Evolutionary conservation across 2,888 invertebrate genomes (phyloP).

Genomic region (Cataglyphis rosenhaueri): DNA sequence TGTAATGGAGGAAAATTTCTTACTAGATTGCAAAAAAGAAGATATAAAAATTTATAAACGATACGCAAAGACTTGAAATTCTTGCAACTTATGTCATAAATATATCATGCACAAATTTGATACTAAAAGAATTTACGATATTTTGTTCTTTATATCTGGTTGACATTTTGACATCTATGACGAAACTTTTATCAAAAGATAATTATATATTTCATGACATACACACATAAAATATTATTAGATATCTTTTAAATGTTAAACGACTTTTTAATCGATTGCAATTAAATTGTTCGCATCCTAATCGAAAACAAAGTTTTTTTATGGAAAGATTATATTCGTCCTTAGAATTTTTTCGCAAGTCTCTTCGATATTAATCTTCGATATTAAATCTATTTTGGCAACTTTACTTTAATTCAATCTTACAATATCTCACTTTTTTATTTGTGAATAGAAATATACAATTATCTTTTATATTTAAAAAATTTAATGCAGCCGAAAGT

Average conservation of each 20-base stretch:
- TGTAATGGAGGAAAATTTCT: constrained; percentile 6
- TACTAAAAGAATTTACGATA: not conserved
- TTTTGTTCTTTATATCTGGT: not conserved
- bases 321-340: not conserved
- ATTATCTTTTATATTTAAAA: not conserved
- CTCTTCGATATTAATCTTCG: no score
- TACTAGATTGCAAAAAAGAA: not conserved
- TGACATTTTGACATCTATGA: not conserved
- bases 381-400: not conserved
- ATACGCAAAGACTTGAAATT: not conserved
- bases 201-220: not conserved
- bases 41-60: not conserved
- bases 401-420: not conserved
- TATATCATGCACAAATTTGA: not conserved
- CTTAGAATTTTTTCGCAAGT: not conserved
- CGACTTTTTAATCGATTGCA: not conserved
- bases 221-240: not conserved
- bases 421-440: not conserved
- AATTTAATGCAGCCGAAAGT: not conserved
- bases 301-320: not conserved
- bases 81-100: not conserved
- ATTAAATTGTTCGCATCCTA: not conserved
- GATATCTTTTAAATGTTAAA: not conserved
- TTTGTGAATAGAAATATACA: not conserved
- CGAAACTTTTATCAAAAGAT: not conserved